These are phyloP conservation scores for Lithobates sylvaticus DNA, from an alignment of 2,797 vertebrate genomes.

Conservation along the genomic window DNA sequence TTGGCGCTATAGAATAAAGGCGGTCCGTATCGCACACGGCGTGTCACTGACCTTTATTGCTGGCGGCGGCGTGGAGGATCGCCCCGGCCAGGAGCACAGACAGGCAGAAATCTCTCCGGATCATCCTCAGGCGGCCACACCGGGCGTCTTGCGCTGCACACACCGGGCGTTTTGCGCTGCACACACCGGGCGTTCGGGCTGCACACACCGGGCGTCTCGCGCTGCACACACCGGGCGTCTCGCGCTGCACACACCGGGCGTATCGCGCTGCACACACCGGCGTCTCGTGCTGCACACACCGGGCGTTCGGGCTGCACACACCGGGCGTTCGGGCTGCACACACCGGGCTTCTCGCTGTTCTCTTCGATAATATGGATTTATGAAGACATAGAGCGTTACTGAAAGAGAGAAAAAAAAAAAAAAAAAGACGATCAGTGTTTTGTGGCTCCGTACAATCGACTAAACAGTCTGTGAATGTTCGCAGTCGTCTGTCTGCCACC, in stretches of 20 bases:
- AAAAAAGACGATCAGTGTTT: not conserved
- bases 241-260: no score
- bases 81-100: slow-evolving; percentile 10
- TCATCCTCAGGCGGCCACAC: slow-evolving; percentile 35
- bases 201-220: no score
- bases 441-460: not conserved
- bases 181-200: no score
- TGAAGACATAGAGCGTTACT: slow-evolving; percentile 8
- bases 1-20: no score
- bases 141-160: no score
- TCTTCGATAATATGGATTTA: not conserved
- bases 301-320: no score
- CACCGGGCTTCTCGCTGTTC: slow-evolving; percentile 20
- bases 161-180: no score
- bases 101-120: slow-evolving; percentile 11
- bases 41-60: slow-evolving; percentile 51
- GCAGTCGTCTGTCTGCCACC: slow-evolving; percentile 24
- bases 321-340: not conserved
- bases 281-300: no score
- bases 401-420: not conserved
- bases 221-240: no score
- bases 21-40: not conserved
- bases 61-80: slow-evolving; percentile 17
- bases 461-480: not conserved
- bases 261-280: no score